These are phyloP conservation scores for Tridacna crocea DNA, from an alignment of 2,888 invertebrate species.

Conservation along the genomic window DNA sequence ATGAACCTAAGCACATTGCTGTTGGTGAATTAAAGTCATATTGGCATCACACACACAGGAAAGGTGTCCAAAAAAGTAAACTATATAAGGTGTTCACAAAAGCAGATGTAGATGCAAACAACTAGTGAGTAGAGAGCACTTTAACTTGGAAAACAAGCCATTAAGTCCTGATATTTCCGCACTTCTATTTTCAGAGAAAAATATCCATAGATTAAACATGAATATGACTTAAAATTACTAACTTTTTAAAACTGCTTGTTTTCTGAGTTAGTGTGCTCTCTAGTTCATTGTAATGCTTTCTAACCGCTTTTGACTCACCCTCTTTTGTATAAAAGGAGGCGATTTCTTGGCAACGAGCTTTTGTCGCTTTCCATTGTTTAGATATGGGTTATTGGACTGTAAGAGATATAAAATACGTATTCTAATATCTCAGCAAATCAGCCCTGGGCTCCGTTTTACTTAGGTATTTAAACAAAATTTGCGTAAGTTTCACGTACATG, in stretches of 20 bases:
- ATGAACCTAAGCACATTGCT: too few species aligned
- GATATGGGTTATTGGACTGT: slow-evolving; percentile 67
- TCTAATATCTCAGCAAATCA: background rate
- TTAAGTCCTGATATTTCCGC: too few species aligned
- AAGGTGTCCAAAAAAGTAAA: background rate
- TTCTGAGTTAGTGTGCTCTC: background rate
- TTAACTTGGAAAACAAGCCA: too few species aligned
- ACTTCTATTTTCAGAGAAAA: too few species aligned
- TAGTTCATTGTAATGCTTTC: slow-evolving; percentile 3
- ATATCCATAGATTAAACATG: too few species aligned
- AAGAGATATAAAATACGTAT: slow-evolving; percentile 23
- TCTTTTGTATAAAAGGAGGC: slow-evolving; percentile 69
- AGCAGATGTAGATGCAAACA: slow-evolving; percentile 12
- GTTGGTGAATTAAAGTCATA: too few species aligned
- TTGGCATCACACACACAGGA: too few species aligned
- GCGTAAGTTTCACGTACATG: too few species aligned
- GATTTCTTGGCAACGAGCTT: slow-evolving; percentile 77
- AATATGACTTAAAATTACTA: too few species aligned
- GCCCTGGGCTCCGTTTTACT: too few species aligned
- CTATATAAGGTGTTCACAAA: background rate
- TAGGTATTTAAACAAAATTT: too few species aligned
- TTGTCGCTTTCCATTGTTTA: slow-evolving; percentile 65
- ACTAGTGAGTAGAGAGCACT: background rate
- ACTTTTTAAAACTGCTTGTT: too few species aligned
- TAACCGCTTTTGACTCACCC: slow-evolving; percentile 58